Evolutionary conservation across 1,140 invertebrate species (phyloP).

Genomic region (Pogonus chalceus): DNA sequence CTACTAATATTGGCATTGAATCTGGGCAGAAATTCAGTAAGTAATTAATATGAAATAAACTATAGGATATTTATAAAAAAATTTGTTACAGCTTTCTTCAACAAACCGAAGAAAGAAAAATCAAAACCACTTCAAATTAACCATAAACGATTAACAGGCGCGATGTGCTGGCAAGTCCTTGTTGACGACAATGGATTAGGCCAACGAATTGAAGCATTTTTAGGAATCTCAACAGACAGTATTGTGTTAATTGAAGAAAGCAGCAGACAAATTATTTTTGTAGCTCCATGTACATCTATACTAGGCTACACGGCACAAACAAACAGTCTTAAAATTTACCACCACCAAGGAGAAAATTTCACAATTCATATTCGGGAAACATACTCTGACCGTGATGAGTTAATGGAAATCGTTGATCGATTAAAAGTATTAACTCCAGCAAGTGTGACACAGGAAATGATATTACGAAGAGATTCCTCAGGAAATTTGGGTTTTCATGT

Average conservation of each 20-base stretch:
- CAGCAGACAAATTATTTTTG: conserved; percentile 75
- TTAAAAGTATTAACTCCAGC: conserved; percentile 63
- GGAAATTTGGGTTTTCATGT: conserved; percentile 93
- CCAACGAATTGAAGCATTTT: conserved; percentile 63
- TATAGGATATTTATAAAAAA: neutral
- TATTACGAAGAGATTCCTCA: conserved; percentile 59
- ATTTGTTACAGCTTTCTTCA: conserved; percentile 48
- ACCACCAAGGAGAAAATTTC: conserved; percentile 78
- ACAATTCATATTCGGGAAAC: conserved; percentile 56
- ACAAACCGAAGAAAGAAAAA: conserved; percentile 60
- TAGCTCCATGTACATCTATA: conserved; percentile 71
- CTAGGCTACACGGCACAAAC: conserved; percentile 46
- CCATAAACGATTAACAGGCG: conserved; percentile 56
- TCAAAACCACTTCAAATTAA: conserved; percentile 54
- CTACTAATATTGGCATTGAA: conserved; percentile 70
- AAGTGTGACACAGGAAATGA: conserved; percentile 62
- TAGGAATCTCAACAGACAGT: conserved; percentile 80
- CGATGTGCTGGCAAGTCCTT: conserved; percentile 68
- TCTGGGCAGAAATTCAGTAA: conserved; percentile 84
- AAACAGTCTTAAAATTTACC: conserved; percentile 54
- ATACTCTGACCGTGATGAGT: conserved; percentile 60
- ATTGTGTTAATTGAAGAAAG: conserved; percentile 79
- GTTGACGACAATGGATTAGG: conserved; percentile 60
- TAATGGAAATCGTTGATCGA: conserved; percentile 65
- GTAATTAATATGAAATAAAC: conserved; percentile 28